Conservation (phyloP, 2,113 vertebrate species). For the Hippopotamus amphibius region DNA sequence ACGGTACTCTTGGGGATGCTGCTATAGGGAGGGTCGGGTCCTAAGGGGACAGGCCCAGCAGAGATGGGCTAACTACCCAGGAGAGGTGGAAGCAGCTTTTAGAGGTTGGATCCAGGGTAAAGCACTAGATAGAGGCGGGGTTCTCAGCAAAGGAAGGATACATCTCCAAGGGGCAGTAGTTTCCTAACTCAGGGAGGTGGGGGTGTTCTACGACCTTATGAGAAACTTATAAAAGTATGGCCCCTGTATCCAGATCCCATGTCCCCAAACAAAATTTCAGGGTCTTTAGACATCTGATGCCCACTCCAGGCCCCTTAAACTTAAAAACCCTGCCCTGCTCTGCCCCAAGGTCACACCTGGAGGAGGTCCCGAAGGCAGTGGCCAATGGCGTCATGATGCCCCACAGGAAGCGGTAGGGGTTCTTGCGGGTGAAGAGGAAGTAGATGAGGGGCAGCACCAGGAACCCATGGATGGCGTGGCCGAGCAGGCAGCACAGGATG, state of each 20-base stretch:
- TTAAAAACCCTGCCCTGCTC: neutral
- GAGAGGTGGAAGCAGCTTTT: neutral
- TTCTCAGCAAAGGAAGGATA: neutral
- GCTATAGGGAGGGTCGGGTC: neutral
- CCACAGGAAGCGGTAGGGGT: conserved; percentile 94
- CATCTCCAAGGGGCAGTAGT: neutral
- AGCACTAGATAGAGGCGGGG: neutral
- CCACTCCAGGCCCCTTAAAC: neutral
- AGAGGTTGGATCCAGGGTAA: neutral
- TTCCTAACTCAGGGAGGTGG: neutral
- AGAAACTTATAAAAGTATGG: neutral
- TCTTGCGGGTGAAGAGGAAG: conserved; percentile 91
- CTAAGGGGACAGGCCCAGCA: neutral
- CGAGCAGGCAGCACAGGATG: conserved; percentile 92
- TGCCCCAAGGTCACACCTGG: conserved; percentile 87
- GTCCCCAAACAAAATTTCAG: neutral
- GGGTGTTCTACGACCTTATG: neutral
- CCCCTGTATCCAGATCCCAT: neutral
- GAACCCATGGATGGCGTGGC: conserved; percentile 92
- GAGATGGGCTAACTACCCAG: neutral
- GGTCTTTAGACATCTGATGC: neutral
- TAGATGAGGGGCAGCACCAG: conserved; percentile 92
- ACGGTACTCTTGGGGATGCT: neutral
- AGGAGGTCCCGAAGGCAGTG: conserved; percentile 94
- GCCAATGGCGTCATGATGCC: conserved; percentile 91